Evolutionary conservation across 37 sponge, comb jelly and placozoan species (phyloP), one percentile per base, ranked within the genome.

Genomic region (Lycopodina hypogea): DNA sequence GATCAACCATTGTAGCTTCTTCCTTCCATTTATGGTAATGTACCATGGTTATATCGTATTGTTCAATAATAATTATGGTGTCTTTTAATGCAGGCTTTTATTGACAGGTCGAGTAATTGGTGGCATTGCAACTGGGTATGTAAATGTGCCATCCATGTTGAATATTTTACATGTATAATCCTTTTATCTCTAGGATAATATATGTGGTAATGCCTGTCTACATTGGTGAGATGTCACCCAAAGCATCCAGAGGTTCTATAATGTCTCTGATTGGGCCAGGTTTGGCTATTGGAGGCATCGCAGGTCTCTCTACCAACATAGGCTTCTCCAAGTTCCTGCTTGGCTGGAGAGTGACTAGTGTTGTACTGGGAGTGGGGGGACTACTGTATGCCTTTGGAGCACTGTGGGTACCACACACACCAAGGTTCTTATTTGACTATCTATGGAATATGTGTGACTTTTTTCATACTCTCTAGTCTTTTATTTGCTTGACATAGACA

Each of bases 141-240:
- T 32, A 9, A 32, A 65, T 19, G 3, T 34, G 12, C 9, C 4
- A 45, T 45, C 4, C 4, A 45, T 45, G 9, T 45, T 45, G 4
- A 45, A 12, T 45, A 45, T 9, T 45, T 18, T 58, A 58, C 26
- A 65, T 65, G 3, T 24, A 34, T 29, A 7, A n/a, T 22, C 24
- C 6, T 12, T 65, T 24, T 32, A 12, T 9, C 48, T 45, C 48
- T 35, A 73, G 74, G 3, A 33, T 73, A 19, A 7, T 73, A 12
- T 73, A 73, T 29, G 45, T 73, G 57, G 34, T 30, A 21, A 55
- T 51, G 22, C 74, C 74, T 11, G 74, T 73, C 15, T 73, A 73
- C 50, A 73, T 73, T 28, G 45, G 52, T 55, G 74, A 73, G 29
- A 73, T 53, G 21, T 30, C 74, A n/a, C 74, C 74, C 34, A 55